phyloP scores from a whole-genome alignment of 2,797 vertebrate species.

The Manis pentadactyla region DNA sequence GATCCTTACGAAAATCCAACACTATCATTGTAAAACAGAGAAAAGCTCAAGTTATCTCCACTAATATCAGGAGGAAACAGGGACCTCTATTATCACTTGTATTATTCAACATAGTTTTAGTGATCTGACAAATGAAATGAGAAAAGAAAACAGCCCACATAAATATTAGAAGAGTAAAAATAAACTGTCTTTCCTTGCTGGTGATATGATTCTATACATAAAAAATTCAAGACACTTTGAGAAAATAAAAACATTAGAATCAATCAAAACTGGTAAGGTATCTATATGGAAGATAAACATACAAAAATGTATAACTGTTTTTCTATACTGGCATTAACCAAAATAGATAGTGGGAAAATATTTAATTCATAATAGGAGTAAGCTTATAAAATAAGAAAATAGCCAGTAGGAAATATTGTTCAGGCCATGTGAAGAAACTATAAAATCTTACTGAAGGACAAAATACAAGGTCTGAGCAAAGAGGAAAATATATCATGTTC shows the following conservation, averaged over 20 bases:
- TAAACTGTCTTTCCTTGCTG: background rate
- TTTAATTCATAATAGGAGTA: background rate
- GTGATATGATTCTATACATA: background rate
- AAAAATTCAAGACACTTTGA: background rate
- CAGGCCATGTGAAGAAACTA: background rate
- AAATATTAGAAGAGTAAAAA: background rate
- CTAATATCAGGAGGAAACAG: background rate
- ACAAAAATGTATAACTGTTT: background rate
- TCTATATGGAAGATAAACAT: background rate
- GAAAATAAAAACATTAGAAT: background rate
- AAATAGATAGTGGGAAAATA: background rate
- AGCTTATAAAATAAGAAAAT: background rate
- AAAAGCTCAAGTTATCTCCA: background rate
- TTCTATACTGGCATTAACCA: background rate
- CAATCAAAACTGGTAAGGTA: background rate
- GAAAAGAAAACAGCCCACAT: background rate
- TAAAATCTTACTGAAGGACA: background rate
- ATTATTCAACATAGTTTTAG: background rate
- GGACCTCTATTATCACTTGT: rapidly evolving
- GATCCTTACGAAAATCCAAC: background rate
- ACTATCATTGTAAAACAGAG: background rate
- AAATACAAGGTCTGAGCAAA: background rate
- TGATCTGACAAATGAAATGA: background rate
- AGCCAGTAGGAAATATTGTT: background rate
- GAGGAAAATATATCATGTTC: background rate